These are phyloP conservation scores for Lucilia cuprina DNA, from an alignment of 1,140 invertebrate species.

Conservation along the genomic window DNA sequence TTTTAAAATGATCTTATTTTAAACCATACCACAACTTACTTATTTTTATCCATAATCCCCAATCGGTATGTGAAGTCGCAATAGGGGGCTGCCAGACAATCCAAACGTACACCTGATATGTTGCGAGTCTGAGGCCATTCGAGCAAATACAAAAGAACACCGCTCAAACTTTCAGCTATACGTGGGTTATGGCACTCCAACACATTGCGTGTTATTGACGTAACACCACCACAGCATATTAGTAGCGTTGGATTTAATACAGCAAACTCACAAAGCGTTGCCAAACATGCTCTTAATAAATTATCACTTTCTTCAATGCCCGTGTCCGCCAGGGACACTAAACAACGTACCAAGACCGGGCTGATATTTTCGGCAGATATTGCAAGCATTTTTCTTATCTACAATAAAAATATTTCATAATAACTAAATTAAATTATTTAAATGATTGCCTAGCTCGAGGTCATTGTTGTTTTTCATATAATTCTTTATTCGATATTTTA, in stretches of 20 bases:
- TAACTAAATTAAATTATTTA: too few relatives aligned
- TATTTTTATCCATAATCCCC: slow-evolving; percentile 67
- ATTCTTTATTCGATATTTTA: too few relatives aligned
- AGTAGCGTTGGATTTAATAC: slow-evolving; percentile 83
- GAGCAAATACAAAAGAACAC: slow-evolving; percentile 85
- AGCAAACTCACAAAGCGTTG: slow-evolving; percentile 85
- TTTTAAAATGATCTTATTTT: too few relatives aligned
- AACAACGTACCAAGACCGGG: slow-evolving; percentile 71
- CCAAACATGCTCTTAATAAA: slow-evolving; percentile 80
- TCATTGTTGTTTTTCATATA: too few relatives aligned
- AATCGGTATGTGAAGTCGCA: slow-evolving; percentile 87
- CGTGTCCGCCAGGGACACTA: slow-evolving; percentile 84
- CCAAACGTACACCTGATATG: slow-evolving; percentile 77
- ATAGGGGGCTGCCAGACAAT: slow-evolving; percentile 87
- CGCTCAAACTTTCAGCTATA: slow-evolving; percentile 85
- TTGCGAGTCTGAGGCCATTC: slow-evolving; percentile 83
- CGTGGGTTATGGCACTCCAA: slow-evolving; percentile 80
- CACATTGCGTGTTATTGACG: slow-evolving; percentile 80
- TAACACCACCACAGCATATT: slow-evolving; percentile 83
- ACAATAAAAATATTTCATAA: neutral
- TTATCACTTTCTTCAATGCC: slow-evolving; percentile 80
- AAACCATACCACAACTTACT: slow-evolving; percentile 53
- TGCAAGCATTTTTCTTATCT: slow-evolving; percentile 59
- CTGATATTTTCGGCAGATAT: slow-evolving; percentile 58
- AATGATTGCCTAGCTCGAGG: too few relatives aligned